Evolutionary conservation across 1,140 invertebrate genomes (phyloP).

Genomic region (Drosophila malerkotliana): DNA sequence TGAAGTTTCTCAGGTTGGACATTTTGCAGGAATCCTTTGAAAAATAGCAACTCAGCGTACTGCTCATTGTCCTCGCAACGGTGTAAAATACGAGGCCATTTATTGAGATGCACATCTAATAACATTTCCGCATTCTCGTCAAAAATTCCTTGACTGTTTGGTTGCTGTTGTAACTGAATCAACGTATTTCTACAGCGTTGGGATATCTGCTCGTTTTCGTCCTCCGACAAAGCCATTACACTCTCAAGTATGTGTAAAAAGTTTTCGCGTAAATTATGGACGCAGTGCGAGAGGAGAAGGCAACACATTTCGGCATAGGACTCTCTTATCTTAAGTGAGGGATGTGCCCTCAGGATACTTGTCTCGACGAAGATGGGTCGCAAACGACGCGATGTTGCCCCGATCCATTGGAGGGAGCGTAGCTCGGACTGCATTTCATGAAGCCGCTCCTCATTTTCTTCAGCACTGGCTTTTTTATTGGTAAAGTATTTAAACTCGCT

Average conservation of each 20-base stretch:
- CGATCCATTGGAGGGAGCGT: conserved; percentile 62
- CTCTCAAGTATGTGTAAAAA: conserved; percentile 73
- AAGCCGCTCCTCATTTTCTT: conserved; percentile 65
- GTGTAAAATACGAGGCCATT: conserved; percentile 68
- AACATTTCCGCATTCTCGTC: conserved; percentile 73
- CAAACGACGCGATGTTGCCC: conserved; percentile 59
- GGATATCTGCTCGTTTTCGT: conserved; percentile 54
- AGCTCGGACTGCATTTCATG: conserved; percentile 55
- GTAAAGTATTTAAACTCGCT: conserved; percentile 46
- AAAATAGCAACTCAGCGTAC: conserved; percentile 68
- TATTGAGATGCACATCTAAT: conserved; percentile 67
- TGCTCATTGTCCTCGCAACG: conserved; percentile 75
- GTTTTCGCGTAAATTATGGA: conserved; percentile 60
- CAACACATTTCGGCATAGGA: conserved; percentile 71
- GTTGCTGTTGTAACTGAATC: conserved; percentile 39
- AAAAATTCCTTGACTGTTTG: conserved; percentile 52
- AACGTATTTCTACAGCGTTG: conserved; percentile 45
- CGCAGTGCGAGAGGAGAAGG: conserved; percentile 58
- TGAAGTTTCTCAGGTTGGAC: conserved; percentile 57
- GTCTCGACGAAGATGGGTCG: conserved; percentile 59
- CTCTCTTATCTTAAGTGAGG: conserved; percentile 37
- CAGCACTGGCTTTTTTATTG: conserved; percentile 36
- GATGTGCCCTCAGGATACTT: conserved; percentile 59
- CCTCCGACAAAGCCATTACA: conserved; percentile 70
- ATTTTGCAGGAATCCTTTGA: conserved; percentile 75